Evolutionary conservation across 2,797 vertebrate genomes (phyloP), one percentile per base, ranked within the genome.

Genomic region (Monodelphis domestica): DNA sequence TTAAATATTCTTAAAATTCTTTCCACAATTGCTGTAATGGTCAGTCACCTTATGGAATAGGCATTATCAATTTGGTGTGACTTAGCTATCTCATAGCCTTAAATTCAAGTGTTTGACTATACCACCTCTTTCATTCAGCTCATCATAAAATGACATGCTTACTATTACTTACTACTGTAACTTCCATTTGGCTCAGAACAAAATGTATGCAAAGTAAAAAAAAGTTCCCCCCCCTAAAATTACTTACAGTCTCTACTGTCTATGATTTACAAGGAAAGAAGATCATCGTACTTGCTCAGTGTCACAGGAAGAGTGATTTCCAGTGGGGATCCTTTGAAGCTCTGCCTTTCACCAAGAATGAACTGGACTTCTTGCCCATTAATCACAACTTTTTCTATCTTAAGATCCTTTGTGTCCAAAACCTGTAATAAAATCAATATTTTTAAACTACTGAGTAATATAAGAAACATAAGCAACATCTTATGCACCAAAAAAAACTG

Each of bases 391-490:
- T 99, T 99, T 84, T 98, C 96, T 95, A 99, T 98, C 89, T 98
- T 98, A 89, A 99, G 97, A 10, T 99, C 99, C 93, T 97, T 99
- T 33, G 99, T 99, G 98, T 99, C 99, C 97, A 99, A 98, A 94
- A 98, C 98, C 99, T 99, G 98, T 50, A 97, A 97, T 11, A 38
- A 97, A 97, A 89, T 94, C 91, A 92, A 90, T 4, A 45, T 92
- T 94, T 96, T 95, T 70, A 93, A 91, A 89, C 87, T 45, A 89
- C 87, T 45, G 45, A 87, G 50, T 87, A 14, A 4, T 5, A 12
- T n/a, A n/a, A 63, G 33, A 63, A 63, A 63, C 33, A 63, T 15
- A 63, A 63, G 30, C 57, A 33, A 33, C 29, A 45, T 70, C 95
- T 93, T 53, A 93, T 24, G 53, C 4, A 52, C 45, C n/a, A 89